phyloP scores from a whole-genome alignment of 2,113 vertebrate species.

The Rhinopomastus cyanomelas region DNA sequence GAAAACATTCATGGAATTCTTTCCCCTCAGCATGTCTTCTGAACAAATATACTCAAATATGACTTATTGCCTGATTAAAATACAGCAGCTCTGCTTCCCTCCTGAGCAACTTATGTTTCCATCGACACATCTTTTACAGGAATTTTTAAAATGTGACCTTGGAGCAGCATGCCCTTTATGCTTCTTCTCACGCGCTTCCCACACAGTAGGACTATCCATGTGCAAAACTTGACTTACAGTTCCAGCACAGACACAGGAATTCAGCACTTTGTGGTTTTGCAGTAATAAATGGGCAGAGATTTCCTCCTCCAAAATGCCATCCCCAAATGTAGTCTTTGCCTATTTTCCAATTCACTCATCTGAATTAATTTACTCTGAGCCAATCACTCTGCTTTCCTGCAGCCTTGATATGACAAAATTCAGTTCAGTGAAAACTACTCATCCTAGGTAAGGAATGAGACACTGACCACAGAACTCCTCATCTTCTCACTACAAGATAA shows the following conservation, averaged over 20 bases:
- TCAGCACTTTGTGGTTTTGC: neutral
- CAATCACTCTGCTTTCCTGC: neutral
- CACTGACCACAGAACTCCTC: neutral
- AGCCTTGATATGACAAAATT: neutral
- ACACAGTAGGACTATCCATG: neutral
- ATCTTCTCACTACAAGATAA: neutral
- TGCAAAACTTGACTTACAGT: neutral
- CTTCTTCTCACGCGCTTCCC: constrained; percentile 9
- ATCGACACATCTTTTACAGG: neutral
- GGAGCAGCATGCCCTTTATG: neutral
- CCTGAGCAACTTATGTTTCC: neutral
- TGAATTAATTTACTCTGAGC: neutral
- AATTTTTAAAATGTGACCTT: neutral
- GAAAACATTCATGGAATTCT: neutral
- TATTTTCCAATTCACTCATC: neutral
- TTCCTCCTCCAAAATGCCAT: neutral
- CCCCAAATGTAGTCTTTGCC: neutral
- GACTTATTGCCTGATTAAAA: neutral
- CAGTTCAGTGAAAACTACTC: neutral
- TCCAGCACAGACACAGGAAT: neutral
- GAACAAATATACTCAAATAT: neutral
- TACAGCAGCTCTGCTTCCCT: neutral
- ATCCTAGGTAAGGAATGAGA: neutral
- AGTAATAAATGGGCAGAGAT: neutral
- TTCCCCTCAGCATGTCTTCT: neutral